Conservation (phyloP, 23 tunicate genomes). For the Ascidia mentula region DNA sequence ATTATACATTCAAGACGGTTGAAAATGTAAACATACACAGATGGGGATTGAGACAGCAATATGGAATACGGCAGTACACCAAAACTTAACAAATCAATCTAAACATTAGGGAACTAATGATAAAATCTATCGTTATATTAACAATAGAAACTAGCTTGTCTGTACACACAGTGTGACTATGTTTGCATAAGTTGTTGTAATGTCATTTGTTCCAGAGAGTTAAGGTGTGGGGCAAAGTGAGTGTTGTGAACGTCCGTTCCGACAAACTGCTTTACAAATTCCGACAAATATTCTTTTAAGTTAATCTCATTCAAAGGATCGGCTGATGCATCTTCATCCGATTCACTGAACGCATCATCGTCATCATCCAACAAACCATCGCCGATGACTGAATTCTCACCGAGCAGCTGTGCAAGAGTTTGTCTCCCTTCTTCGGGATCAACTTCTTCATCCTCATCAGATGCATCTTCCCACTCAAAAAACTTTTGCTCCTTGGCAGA, state of each 20-base stretch:
- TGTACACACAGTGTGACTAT: not conserved
- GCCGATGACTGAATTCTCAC: slow-evolving; percentile 48
- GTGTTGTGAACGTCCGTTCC: slow-evolving; percentile 43
- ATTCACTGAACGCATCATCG: slow-evolving; percentile 53
- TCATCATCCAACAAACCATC: slow-evolving; percentile 31
- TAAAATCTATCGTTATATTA: no score
- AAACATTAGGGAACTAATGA: no score
- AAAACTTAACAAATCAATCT: no score
- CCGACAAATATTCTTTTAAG: slow-evolving; percentile 34
- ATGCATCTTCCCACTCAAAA: slow-evolving; percentile 57
- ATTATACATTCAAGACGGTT: no score
- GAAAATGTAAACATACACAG: no score
- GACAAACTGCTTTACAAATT: slow-evolving; percentile 41
- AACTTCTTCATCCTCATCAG: slow-evolving; percentile 57
- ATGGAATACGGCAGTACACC: no score
- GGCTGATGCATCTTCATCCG: slow-evolving; percentile 54
- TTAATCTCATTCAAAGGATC: slow-evolving; percentile 70
- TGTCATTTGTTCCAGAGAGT: slow-evolving; percentile 33
- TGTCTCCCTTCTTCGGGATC: slow-evolving; percentile 45
- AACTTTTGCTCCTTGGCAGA: slow-evolving; percentile 35
- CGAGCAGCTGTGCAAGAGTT: slow-evolving; percentile 46
- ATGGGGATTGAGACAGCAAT: no score
- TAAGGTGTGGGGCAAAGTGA: slow-evolving; percentile 62
- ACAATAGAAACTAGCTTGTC: no score
- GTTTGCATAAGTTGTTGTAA: not conserved